A percentile compares a stretch with the other conserved stretches of the same genome.
Conservation (phyloP, 2,888 invertebrate species). For the Drosophila cognata region DNA sequence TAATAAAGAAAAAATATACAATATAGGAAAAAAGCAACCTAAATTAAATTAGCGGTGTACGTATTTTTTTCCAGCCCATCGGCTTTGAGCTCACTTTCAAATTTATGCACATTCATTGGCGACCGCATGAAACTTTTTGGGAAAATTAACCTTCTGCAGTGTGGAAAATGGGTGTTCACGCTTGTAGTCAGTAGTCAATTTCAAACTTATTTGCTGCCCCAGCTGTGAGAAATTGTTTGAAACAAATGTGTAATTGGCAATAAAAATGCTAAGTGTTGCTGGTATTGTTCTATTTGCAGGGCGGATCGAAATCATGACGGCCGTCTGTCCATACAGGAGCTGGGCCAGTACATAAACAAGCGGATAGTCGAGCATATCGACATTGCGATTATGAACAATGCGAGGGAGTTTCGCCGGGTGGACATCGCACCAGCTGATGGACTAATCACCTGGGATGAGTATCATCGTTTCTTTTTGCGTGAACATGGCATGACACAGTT, state of each 20-base stretch:
- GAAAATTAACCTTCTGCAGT: neutral
- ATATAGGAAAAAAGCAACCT: neutral
- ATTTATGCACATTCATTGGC: neutral
- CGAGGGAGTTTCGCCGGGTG: constrained; percentile 88
- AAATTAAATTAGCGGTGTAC: neutral
- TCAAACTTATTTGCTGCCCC: neutral
- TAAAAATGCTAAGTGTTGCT: neutral
- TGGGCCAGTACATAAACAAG: constrained; percentile 88
- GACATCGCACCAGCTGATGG: constrained; percentile 88
- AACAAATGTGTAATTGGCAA: neutral
- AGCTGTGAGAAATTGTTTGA: neutral
- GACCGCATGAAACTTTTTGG: neutral
- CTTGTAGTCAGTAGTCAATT: no score
- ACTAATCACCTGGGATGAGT: constrained; percentile 91
- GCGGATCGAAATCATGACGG: constrained; percentile 88
- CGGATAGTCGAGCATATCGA: constrained; percentile 90
- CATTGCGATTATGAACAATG: constrained; percentile 88
- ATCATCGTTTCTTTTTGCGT: constrained; percentile 90
- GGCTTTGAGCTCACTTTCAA: neutral
- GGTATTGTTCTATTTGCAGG: constrained; percentile 81
- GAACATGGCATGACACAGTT: constrained; percentile 89
- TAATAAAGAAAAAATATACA: neutral
- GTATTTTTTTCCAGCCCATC: neutral
- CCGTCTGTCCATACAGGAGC: constrained; percentile 87
- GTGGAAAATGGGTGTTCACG: neutral